Conservation (phyloP, 2,113 vertebrate species). For the Candoia aspera region DNA sequence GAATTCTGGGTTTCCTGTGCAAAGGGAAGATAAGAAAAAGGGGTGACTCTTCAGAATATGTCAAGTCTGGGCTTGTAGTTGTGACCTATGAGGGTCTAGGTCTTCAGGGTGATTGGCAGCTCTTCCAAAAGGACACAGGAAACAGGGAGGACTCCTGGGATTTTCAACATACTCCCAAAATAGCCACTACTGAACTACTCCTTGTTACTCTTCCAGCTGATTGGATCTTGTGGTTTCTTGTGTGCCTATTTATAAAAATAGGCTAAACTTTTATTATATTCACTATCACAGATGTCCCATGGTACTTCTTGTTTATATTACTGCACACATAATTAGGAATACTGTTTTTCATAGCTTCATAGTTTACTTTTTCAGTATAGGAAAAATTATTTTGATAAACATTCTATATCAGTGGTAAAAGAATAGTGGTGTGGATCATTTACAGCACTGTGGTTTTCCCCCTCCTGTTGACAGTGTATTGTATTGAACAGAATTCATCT, state of each 20-base stretch:
- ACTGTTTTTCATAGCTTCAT: neutral
- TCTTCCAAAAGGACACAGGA: neutral
- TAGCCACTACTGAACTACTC: neutral
- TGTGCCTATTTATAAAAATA: neutral
- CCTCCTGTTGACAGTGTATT: neutral
- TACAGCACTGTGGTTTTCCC: neutral
- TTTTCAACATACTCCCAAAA: neutral
- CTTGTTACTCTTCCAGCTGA: neutral
- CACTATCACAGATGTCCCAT: neutral
- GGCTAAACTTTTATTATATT: neutral
- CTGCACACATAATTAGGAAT: neutral
- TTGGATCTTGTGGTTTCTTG: neutral
- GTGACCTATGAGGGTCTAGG: neutral
- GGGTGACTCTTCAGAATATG: neutral
- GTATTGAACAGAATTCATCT: neutral
- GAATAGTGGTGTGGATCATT: neutral
- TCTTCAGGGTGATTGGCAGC: neutral
- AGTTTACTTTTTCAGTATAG: neutral
- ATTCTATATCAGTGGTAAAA: neutral
- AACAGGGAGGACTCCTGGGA: neutral
- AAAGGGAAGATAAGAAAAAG: neutral
- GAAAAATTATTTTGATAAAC: neutral
- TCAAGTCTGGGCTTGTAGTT: neutral
- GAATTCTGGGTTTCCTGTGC: neutral
- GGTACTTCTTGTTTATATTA: neutral